These are phyloP conservation scores for Pemphigus obesinymphae DNA, from an alignment of 1,140 invertebrate species.

Conservation along the genomic window DNA sequence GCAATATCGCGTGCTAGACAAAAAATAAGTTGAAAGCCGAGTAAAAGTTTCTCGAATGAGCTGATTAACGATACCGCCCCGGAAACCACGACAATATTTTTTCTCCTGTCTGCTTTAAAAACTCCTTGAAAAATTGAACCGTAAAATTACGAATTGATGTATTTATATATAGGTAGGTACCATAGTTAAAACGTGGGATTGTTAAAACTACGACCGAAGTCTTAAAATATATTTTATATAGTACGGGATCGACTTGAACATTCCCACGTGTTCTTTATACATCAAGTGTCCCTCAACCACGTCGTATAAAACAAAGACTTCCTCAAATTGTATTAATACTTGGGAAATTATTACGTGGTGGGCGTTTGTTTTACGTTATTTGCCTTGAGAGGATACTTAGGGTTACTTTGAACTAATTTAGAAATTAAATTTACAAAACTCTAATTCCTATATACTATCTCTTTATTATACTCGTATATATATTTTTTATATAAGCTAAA, in stretches of 20 bases:
- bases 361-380: too few relatives aligned
- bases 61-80: slow-evolving; percentile 1
- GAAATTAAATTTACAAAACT: too few relatives aligned
- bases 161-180: too few relatives aligned
- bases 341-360: too few relatives aligned
- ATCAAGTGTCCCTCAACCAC: background rate
- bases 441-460: too few relatives aligned
- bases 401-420: too few relatives aligned
- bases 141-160: background rate
- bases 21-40: background rate
- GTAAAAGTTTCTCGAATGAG: slow-evolving; percentile 9
- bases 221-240: background rate
- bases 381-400: too few relatives aligned
- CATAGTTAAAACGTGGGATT: background rate
- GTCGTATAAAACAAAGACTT: background rate
- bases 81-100: slow-evolving; percentile 6
- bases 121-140: background rate
- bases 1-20: background rate
- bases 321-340: too few relatives aligned
- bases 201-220: background rate
- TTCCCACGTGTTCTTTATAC: background rate
- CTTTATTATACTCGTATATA: too few relatives aligned
- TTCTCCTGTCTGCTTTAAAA: background rate
- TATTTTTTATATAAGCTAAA: too few relatives aligned
- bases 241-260: background rate